Conservation (phyloP, 2,113 vertebrate genomes). For the Hyperopisus bebe region DNA sequence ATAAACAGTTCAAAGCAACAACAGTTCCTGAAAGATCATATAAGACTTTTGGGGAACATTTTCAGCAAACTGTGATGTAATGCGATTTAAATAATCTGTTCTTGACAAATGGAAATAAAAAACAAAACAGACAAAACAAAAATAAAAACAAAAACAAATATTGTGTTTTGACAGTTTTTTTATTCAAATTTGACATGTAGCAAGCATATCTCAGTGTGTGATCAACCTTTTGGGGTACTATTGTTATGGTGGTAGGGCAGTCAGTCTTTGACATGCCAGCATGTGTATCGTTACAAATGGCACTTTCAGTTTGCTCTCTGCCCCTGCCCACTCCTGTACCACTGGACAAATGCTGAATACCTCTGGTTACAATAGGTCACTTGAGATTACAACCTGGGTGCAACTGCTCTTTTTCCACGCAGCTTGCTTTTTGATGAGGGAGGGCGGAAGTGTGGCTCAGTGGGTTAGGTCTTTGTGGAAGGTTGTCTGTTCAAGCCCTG, state of each 20-base stretch:
- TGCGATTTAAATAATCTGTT: neutral
- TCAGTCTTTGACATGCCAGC: neutral
- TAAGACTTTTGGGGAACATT: neutral
- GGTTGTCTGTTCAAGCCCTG: neutral
- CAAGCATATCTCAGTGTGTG: neutral
- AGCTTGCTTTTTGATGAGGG: constrained; percentile 29
- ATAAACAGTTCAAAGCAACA: neutral
- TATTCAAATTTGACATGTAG: neutral
- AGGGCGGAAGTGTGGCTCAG: too few relatives aligned
- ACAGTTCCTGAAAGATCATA: neutral
- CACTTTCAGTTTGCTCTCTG: neutral
- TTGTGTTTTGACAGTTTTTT: neutral
- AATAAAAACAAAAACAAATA: neutral
- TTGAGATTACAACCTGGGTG: constrained; percentile 65
- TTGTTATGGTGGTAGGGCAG: neutral
- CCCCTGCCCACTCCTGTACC: neutral
- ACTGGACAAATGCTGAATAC: constrained; percentile 24
- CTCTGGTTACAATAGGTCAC: constrained; percentile 54
- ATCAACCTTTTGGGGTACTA: neutral
- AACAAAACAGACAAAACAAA: neutral
- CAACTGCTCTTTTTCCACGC: constrained; percentile 39
- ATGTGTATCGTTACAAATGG: neutral
- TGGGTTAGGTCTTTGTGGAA: neutral
- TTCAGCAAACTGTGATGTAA: neutral
- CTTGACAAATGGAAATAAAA: neutral